Evolutionary conservation across 2,113 vertebrate species (phyloP), one percentile per base, ranked within the genome.

Genomic region (Gyps fulvus): DNA sequence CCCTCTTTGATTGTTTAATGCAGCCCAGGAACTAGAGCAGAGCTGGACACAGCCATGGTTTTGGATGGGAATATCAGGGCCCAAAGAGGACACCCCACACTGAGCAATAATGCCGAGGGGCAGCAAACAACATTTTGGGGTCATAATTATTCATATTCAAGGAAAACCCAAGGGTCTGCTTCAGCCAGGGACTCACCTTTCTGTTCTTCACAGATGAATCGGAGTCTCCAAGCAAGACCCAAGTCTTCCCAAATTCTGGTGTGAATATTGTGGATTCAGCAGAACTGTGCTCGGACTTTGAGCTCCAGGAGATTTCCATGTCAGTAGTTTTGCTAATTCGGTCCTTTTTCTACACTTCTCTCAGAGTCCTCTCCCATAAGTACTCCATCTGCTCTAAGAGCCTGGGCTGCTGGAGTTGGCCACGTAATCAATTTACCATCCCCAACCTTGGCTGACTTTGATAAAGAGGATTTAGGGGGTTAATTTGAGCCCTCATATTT

Each of bases 401-500:
- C 76, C 79, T 89, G 81, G 49, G 45, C 73, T 70, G 62, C 89
- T 88, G 66, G 66, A 45, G 23, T 13, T 94, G 55, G 71, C 84
- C 86, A 90, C 38, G 5, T 83, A 95, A 97, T 93, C 90, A 95
- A 88, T 95, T 96, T 96, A 93, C 89, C 81, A 76, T 95, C 85
- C 82, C 49, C 47, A 73, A 36, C 70, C 83, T 94, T 97, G 93
- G 92, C 91, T 96, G 85, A 93, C 94, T 96, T 97, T 96, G 97
- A 96, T 96, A 91, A 84, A 93, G 93, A 90, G 87, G 95, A 93
- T 95, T 96, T 97, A 93, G 94, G 71, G 95, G 96, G 91, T 97
- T 97, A 97, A 97, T 86, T 78, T 95, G 88, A 96, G 95, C 87
- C 88, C 65, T 97, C 81, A 63, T 95, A 90, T 96, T 97, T 96